A percentile compares a stretch with the other conserved stretches of the same genome.
These are phyloP conservation scores for Acanthacorydalis orientalis DNA, from an alignment of 2,888 invertebrate genomes.

Conservation along the genomic window DNA sequence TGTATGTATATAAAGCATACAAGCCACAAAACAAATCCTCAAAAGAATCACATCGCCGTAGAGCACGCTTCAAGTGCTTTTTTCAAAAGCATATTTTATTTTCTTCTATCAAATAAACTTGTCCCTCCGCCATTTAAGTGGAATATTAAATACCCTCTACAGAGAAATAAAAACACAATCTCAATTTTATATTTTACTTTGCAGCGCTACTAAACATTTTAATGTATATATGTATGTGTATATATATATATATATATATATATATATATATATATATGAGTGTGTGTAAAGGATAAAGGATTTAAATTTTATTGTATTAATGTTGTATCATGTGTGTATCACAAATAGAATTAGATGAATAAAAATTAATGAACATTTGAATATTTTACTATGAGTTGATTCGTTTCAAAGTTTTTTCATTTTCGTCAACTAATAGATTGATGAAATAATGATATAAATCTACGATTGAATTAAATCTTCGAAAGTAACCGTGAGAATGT, in stretches of 20 bases:
- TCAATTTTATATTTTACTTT: conserved; percentile 2
- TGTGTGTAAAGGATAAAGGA: no score
- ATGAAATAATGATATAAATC: no score
- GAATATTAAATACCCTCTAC: conserved; percentile 5
- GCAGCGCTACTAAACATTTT: not conserved
- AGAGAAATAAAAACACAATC: conserved; percentile 1
- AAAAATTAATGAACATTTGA: no score
- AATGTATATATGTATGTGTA: not conserved
- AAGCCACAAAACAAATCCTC: not conserved
- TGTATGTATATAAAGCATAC: no score
- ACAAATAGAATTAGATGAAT: no score
- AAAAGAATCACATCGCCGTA: not conserved
- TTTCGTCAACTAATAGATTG: no score
- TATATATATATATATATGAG: not conserved
- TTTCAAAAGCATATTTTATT: not conserved
- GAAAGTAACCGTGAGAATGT: no score
- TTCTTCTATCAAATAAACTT: not conserved
- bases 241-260: not conserved
- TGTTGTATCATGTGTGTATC: no score
- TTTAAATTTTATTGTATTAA: no score
- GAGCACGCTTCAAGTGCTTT: not conserved
- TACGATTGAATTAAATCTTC: no score
- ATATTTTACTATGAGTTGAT: no score
- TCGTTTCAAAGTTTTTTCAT: no score
- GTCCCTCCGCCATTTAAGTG: conserved; percentile 2